Conservation (phyloP, 2,797 vertebrate genomes). For the Chaetodon trifasciatus region DNA sequence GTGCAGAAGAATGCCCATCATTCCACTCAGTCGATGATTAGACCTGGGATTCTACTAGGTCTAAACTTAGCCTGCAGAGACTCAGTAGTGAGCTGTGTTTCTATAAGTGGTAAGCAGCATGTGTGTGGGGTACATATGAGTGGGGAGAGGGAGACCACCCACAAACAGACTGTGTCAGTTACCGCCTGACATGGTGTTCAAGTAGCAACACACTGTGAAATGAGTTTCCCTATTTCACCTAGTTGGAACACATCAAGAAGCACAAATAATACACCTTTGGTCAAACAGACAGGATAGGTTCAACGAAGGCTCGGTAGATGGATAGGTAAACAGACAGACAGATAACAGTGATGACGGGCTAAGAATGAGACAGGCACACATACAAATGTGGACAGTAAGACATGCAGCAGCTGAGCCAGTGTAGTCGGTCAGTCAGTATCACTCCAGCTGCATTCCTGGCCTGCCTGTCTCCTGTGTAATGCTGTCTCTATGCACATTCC, state of each 20-base stretch:
- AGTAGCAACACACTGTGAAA: not conserved
- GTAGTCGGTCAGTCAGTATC: constrained; percentile 39
- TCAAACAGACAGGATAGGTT: not conserved
- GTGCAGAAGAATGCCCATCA: constrained; percentile 20
- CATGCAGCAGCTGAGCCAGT: constrained; percentile 56
- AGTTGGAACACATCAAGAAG: not conserved
- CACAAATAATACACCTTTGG: not conserved
- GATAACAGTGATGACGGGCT: constrained; percentile 29
- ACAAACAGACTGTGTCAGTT: not conserved
- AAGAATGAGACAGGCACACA: constrained; percentile 4
- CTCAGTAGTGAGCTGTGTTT: constrained; percentile 26
- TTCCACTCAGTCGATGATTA: constrained; percentile 44
- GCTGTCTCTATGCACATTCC: constrained; percentile 77
- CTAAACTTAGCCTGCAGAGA: constrained; percentile 49
- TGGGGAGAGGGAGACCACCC: constrained; percentile 16
- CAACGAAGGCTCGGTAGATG: not conserved
- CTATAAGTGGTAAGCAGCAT: constrained; percentile 26
- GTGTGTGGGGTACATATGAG: not conserved
- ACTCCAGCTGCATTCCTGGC: constrained; percentile 70
- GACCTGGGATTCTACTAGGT: constrained; percentile 18
- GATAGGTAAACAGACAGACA: not conserved
- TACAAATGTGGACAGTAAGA: constrained; percentile 34
- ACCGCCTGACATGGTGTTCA: not conserved
- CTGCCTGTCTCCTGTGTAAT: constrained; percentile 71
- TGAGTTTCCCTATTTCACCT: not conserved